A percentile compares a stretch with the other conserved stretches of the same genome.
Evolutionary conservation across 2,888 invertebrate genomes (phyloP).

Genomic region (Steromphala cineraria): DNA sequence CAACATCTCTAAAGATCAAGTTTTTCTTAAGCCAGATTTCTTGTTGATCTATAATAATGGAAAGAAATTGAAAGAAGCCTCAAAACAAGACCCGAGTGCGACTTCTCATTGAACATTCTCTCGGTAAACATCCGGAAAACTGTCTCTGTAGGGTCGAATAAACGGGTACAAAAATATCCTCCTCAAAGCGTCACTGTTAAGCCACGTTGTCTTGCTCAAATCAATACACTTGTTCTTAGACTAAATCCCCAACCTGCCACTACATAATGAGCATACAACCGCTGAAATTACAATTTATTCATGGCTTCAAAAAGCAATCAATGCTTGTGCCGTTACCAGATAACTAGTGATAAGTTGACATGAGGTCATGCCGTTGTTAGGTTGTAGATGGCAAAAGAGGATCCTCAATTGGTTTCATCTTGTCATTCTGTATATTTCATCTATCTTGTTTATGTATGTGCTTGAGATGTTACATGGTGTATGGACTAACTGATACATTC

Average conservation of each 20-base stretch:
- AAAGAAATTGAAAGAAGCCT: background rate
- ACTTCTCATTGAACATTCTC: background rate
- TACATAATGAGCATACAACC: background rate
- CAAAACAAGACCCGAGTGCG: background rate
- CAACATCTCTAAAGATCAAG: background rate
- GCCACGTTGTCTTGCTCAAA: background rate
- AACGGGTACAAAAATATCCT: background rate
- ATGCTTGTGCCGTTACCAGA: background rate
- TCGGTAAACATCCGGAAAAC: background rate
- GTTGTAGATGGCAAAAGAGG: too few species aligned
- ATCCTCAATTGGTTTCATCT: too few species aligned
- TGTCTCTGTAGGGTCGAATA: background rate
- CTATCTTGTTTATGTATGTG: too few species aligned
- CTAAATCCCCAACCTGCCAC: background rate
- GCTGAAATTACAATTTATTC: constrained; percentile 6
- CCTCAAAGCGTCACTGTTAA: background rate
- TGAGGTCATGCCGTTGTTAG: too few species aligned
- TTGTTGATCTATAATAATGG: background rate
- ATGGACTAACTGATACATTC: too few species aligned
- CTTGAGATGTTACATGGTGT: too few species aligned
- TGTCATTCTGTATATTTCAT: too few species aligned
- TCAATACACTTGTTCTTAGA: background rate
- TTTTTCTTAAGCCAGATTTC: background rate
- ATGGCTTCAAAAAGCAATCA: background rate
- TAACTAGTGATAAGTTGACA: background rate